A percentile compares a stretch with the other conserved stretches of the same genome.
Conservation (phyloP, 1,140 invertebrate genomes). For the Calliphora vicina region DNA sequence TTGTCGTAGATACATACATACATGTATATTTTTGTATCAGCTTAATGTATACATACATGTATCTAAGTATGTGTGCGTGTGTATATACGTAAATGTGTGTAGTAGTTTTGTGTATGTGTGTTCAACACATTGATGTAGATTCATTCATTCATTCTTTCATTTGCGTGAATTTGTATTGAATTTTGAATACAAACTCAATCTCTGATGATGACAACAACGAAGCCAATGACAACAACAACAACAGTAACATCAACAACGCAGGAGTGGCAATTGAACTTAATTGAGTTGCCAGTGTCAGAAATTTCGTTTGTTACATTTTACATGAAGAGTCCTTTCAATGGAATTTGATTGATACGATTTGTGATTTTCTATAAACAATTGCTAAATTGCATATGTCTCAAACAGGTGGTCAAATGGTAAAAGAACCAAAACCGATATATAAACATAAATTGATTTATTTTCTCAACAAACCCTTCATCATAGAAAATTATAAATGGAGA, state of each 20-base stretch:
- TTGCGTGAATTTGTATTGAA: neutral
- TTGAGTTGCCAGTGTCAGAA: conserved; percentile 8
- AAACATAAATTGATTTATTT: too few relatives aligned
- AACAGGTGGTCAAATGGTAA: neutral
- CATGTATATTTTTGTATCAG: too few relatives aligned
- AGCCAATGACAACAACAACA: neutral
- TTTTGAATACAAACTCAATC: neutral
- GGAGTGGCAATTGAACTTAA: conserved; percentile 14
- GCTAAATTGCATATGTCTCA: neutral
- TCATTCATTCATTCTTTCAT: neutral
- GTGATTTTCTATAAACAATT: neutral
- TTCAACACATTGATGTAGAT: neutral
- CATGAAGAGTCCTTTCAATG: neutral
- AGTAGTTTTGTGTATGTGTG: too few relatives aligned
- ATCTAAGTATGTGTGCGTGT: too few relatives aligned
- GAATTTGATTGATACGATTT: neutral
- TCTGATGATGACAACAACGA: neutral
- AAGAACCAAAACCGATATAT: neutral
- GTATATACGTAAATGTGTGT: too few relatives aligned
- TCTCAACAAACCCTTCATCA: too few relatives aligned
- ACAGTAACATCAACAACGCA: neutral
- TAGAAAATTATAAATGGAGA: too few relatives aligned
- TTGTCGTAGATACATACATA: too few relatives aligned
- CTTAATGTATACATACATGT: too few relatives aligned
- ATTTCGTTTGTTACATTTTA: neutral